Percentiles rank a stretch among this genome's conserved stretches.
Conservation (phyloP, 2,113 vertebrate species). For the Passer montanus region DNA sequence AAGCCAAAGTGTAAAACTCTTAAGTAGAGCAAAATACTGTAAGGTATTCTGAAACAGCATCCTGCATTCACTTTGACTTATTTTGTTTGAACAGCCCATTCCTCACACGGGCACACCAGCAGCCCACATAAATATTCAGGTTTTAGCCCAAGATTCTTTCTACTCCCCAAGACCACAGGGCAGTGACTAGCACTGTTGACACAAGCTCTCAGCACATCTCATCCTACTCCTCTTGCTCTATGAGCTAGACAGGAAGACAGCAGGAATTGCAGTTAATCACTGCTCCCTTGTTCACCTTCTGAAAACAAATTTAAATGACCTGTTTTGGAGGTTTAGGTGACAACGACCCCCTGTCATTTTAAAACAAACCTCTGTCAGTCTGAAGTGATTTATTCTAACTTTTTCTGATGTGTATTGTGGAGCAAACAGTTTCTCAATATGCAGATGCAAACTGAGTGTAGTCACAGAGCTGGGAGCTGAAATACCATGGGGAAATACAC, state of each 20-base stretch:
- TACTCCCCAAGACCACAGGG: background rate
- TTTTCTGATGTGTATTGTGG: background rate
- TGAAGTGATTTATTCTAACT: background rate
- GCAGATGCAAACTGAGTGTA: background rate
- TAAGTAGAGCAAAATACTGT: background rate
- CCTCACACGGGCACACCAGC: background rate
- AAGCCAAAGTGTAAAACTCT: slow-evolving; percentile 15
- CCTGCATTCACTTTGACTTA: background rate
- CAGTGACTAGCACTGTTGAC: background rate
- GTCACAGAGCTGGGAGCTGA: background rate
- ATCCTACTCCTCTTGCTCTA: background rate
- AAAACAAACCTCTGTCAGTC: background rate
- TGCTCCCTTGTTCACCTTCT: background rate
- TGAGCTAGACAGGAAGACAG: background rate
- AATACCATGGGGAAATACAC: background rate
- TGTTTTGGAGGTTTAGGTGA: background rate
- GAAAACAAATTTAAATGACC: background rate
- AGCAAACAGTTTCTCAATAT: background rate
- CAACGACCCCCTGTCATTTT: background rate
- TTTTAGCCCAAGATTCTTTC: background rate
- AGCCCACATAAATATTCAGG: background rate
- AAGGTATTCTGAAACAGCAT: background rate
- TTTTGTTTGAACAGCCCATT: background rate
- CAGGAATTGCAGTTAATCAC: background rate
- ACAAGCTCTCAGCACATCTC: background rate